Evolutionary conservation across 2,888 invertebrate species (phyloP), one percentile per base, ranked within the genome.

Genomic region (Cantharis nigra): DNA sequence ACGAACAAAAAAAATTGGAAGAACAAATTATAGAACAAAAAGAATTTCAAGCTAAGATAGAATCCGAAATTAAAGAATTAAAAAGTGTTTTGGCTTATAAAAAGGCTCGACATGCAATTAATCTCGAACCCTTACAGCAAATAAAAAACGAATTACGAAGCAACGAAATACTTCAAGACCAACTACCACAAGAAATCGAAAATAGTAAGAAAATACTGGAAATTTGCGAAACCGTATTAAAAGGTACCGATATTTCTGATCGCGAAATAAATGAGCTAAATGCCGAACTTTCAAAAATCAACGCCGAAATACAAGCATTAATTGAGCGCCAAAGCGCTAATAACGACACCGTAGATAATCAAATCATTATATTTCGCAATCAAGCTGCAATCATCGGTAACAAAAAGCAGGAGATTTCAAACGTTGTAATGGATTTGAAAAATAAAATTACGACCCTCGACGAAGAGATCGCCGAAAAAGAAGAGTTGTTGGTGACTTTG

Each of bases 311-410:
- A 7, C 80, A 83, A 76, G 71, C 49, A 11, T 77, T 82, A 14
- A 76, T 80, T 23, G 81, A 76, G 20, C 80, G 81, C 75, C 83
- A 84, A 79, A 72, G 81, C n/a, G 72, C 80, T 18, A 28, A 79
- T 3, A 80, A 82, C 11, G 79, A 78, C 14, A 82, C 92, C 83
- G 90, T 90, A 75, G 91, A 91, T 77, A 96, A 96, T 86, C 95
- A 96, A 86, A 89, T 96, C 79, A 93, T 94, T 1, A 93, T 96
- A 65, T 97, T 96, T 86, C 91, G 96, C 33, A 96, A 97, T 85
- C 97, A 97, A 89, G 95, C 95, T 0, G 91, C 93, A 0, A 93
- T 95, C 23, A 94, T 96, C 69, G 91, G 93, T 11, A 92, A 95
- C 76, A 96, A 96, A 86, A 97, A 97, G 86, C 94, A 94, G 80